Percentiles rank a stretch among this genome's conserved stretches.
phyloP scores from a whole-genome alignment of 2,113 vertebrate species.

The Gavia stellata region DNA sequence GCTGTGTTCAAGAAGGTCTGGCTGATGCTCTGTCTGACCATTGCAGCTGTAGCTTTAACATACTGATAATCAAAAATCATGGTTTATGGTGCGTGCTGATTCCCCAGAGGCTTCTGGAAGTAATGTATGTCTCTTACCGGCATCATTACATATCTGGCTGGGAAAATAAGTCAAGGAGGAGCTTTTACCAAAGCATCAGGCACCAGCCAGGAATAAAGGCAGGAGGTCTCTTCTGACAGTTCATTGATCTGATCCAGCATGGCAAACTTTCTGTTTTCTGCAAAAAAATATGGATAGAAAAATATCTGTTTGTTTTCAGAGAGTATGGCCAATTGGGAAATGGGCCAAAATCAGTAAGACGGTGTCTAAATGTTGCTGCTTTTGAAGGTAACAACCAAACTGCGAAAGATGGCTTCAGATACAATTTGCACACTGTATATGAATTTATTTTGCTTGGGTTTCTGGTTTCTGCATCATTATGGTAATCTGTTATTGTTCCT shows the following conservation, averaged over 20 bases:
- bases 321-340: not conserved
- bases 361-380: not conserved
- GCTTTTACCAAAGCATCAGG: not conserved
- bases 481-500: not conserved
- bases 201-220: not conserved
- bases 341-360: not conserved
- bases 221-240: not conserved
- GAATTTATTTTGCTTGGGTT: not conserved
- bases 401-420: not conserved
- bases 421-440: not conserved
- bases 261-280: not conserved
- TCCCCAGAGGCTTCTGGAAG: not conserved
- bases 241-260: not conserved
- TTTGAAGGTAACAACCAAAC: not conserved
- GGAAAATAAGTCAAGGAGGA: not conserved
- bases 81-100: not conserved
- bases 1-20: not conserved
- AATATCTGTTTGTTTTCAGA: not conserved
- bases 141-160: not conserved
- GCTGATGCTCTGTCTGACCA: not conserved
- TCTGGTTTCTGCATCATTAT: not conserved
- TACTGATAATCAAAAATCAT: not conserved
- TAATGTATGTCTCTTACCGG: not conserved
- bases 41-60: not conserved
- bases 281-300: fast-evolving